These are phyloP conservation scores for Drosophila melanocephala DNA, from an alignment of 2,888 invertebrate species.

Conservation along the genomic window DNA sequence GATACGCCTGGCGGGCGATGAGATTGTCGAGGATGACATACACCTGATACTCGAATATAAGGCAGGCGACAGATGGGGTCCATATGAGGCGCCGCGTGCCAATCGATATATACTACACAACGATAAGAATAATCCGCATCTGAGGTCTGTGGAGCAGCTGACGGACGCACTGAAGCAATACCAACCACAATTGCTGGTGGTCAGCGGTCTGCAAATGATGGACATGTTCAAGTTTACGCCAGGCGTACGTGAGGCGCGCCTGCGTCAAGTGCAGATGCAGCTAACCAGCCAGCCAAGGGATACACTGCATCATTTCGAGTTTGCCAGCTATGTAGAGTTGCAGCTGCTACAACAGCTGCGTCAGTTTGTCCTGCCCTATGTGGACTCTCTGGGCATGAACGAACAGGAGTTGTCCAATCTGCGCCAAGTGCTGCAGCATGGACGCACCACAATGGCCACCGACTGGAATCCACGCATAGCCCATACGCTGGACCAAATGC, in stretches of 20 bases:
- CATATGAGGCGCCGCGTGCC: constrained; percentile 90
- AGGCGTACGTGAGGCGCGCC: constrained; percentile 88
- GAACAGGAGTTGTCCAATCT: constrained; percentile 94
- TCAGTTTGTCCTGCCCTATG: constrained; percentile 89
- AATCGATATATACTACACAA: constrained; percentile 94
- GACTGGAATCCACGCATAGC: constrained; percentile 93
- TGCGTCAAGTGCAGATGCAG: constrained; percentile 89
- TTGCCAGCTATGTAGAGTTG: constrained; percentile 93
- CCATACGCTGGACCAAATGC: constrained; percentile 92
- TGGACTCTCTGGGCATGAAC: constrained; percentile 95
- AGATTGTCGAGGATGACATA: constrained; percentile 90
- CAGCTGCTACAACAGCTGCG: constrained; percentile 89
- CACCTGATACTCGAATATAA: constrained; percentile 93
- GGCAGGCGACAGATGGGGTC: constrained; percentile 91
- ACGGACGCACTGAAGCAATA: constrained; percentile 88
- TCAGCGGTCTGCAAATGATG: constrained; percentile 95
- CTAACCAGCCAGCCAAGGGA: constrained; percentile 87
- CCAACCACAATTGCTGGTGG: constrained; percentile 90
- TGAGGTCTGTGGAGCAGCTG: constrained; percentile 91
- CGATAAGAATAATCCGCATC: constrained; percentile 91
- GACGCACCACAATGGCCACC: constrained; percentile 90
- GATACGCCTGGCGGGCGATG: constrained; percentile 89
- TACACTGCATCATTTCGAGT: constrained; percentile 92
- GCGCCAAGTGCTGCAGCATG: constrained; percentile 89
- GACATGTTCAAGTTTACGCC: constrained; percentile 88